phyloP scores from a whole-genome alignment of 2,888 invertebrate genomes.

The Andrena marginata region DNA sequence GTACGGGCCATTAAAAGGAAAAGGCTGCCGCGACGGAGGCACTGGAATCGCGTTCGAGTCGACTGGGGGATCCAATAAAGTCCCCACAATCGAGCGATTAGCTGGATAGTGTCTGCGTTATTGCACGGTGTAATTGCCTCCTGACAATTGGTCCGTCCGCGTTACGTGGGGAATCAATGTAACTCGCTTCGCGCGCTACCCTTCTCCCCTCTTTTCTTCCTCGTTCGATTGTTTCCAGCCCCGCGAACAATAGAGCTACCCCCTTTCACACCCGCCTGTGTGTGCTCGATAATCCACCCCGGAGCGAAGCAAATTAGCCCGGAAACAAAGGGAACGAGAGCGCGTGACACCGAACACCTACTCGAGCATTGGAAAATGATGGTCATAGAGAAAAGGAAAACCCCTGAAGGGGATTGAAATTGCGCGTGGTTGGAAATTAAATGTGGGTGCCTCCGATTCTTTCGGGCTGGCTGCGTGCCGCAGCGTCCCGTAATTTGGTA shows the following conservation, averaged over 20 bases:
- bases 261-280: slow-evolving; percentile 10
- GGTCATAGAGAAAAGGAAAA: neutral
- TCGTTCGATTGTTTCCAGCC: slow-evolving; percentile 15
- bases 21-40: slow-evolving; percentile 7
- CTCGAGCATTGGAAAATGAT: neutral
- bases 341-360: neutral
- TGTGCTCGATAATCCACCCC: neutral
- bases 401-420: neutral
- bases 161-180: slow-evolving; percentile 48
- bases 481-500: slow-evolving; percentile 19
- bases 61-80: slow-evolving; percentile 52
- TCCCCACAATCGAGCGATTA: slow-evolving; percentile 47
- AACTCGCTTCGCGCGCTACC: slow-evolving; percentile 29
- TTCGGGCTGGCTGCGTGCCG: neutral
- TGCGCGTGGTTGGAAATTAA: neutral
- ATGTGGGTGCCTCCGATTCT: neutral
- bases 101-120: slow-evolving; percentile 54
- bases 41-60: slow-evolving; percentile 29
- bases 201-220: neutral
- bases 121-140: slow-evolving; percentile 60
- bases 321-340: neutral
- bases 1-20: slow-evolving; percentile 10
- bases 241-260: slow-evolving; percentile 29
- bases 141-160: slow-evolving; percentile 51
- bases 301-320: neutral